phyloP scores from a whole-genome alignment of 1,140 invertebrate genomes.

The Aradophagus sp. region DNA sequence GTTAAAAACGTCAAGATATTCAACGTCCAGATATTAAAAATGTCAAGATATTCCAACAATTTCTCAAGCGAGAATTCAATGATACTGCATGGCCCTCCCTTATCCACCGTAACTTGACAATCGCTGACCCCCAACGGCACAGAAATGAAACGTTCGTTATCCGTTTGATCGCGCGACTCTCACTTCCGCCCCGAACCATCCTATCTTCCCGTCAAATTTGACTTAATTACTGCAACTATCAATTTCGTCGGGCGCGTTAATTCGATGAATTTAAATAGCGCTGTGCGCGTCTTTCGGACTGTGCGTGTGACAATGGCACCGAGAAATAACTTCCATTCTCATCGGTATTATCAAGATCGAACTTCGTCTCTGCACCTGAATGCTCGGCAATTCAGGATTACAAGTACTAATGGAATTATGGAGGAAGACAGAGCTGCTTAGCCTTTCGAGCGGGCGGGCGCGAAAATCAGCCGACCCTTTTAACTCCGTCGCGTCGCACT shows the following conservation, averaged over 20 bases:
- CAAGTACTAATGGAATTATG: conserved; percentile 43
- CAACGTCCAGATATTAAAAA: too few relatives aligned
- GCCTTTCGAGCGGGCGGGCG: conserved; percentile 32
- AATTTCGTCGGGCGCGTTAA: conserved; percentile 22
- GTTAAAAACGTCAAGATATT: too few relatives aligned
- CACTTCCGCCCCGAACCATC: too few relatives aligned
- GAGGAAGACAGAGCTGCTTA: conserved; percentile 29
- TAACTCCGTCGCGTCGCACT: conserved; percentile 26
- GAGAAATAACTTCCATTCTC: conserved; percentile 41
- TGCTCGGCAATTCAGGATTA: conserved; percentile 43
- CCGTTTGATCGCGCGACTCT: too few relatives aligned
- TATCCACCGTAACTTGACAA: too few relatives aligned
- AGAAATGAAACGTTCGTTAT: conserved; percentile 3
- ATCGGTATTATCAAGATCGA: conserved; percentile 40
- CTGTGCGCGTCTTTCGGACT: conserved; percentile 19
- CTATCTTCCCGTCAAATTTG: conserved; percentile 6
- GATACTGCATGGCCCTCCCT: too few relatives aligned
- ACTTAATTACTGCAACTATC: conserved; percentile 27
- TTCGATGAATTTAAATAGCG: conserved; percentile 32
- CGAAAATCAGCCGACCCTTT: conserved; percentile 40
- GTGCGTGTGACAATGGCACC: conserved; percentile 19
- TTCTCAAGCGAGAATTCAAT: too few relatives aligned
- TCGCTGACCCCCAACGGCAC: neutral
- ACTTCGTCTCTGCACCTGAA: conserved; percentile 45
- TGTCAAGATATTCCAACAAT: too few relatives aligned